A percentile compares a stretch with the other conserved stretches of the same genome.
Conservation (phyloP, 2,888 invertebrate species). For the Automeris io region DNA sequence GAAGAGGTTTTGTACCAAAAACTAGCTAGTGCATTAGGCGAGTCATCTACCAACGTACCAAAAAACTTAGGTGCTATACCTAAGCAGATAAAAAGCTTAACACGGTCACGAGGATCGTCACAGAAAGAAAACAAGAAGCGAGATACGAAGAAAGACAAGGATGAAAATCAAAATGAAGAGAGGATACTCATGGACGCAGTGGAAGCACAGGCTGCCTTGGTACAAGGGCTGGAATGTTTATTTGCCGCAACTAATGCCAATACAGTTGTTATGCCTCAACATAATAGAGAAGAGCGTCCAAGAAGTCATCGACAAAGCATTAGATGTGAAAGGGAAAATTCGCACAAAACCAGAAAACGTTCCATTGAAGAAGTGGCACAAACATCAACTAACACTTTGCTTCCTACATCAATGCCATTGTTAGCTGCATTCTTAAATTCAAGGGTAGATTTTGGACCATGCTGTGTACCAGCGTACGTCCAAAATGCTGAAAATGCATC, state of each 20-base stretch:
- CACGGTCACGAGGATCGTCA: constrained; percentile 74
- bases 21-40: constrained; percentile 54
- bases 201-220: constrained; percentile 76
- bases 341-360: constrained; percentile 66
- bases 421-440: constrained; percentile 81
- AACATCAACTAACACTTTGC: constrained; percentile 81
- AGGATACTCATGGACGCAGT: constrained; percentile 64
- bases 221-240: constrained; percentile 71
- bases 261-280: constrained; percentile 67
- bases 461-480: constrained; percentile 43
- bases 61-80: constrained; percentile 84
- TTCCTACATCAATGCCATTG: constrained; percentile 79
- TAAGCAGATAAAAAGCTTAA: constrained; percentile 79
- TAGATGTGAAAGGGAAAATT: constrained; percentile 61
- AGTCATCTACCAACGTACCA: constrained; percentile 68
- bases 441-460: constrained; percentile 73
- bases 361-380: constrained; percentile 78
- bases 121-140: constrained; percentile 75
- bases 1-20: constrained; percentile 50
- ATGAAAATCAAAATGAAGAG: constrained; percentile 62
- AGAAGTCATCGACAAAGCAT: constrained; percentile 56
- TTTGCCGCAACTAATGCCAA: constrained; percentile 70
- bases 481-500: constrained; percentile 41
- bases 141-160: constrained; percentile 65
- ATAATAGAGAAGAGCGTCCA: constrained; percentile 56